Evolutionary conservation across 2,888 invertebrate species (phyloP).

Genomic region (Bruchidius siliquastri): DNA sequence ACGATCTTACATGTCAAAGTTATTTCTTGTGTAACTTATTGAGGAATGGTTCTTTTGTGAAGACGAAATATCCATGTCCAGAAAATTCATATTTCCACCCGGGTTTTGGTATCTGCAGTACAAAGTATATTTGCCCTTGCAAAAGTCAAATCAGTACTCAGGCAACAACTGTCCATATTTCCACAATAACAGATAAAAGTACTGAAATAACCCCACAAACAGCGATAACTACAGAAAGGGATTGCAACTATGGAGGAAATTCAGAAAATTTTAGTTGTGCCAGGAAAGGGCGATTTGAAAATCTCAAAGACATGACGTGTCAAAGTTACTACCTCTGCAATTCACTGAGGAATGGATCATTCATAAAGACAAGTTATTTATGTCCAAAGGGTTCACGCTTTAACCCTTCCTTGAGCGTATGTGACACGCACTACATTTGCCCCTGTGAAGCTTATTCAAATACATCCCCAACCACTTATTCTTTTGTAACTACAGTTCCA

Average conservation of each 20-base stretch:
- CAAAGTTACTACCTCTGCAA: conserved; percentile 28
- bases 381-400: conserved; percentile 24
- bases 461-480: too few species aligned
- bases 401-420: conserved; percentile 18
- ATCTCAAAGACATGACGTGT: conserved; percentile 40
- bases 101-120: conserved; percentile 16
- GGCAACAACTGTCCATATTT: too few species aligned
- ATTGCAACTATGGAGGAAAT: conserved; percentile 3
- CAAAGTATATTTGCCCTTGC: conserved; percentile 8
- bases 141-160: too few species aligned
- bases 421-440: conserved; percentile 19
- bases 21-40: conserved; percentile 28
- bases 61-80: conserved; percentile 31
- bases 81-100: conserved; percentile 25
- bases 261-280: conserved; percentile 24
- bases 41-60: conserved; percentile 32
- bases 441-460: conserved; percentile 17
- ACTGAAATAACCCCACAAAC: not conserved
- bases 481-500: too few species aligned
- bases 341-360: conserved; percentile 29
- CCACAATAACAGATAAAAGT: conserved; percentile 4
- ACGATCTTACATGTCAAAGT: conserved; percentile 36
- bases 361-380: conserved; percentile 31
- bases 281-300: conserved; percentile 46
- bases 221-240: conserved; percentile 12